Base-by-base conservation (phyloP, 1,140 invertebrate genomes). In the Diplogasteroides magnus region DNA sequence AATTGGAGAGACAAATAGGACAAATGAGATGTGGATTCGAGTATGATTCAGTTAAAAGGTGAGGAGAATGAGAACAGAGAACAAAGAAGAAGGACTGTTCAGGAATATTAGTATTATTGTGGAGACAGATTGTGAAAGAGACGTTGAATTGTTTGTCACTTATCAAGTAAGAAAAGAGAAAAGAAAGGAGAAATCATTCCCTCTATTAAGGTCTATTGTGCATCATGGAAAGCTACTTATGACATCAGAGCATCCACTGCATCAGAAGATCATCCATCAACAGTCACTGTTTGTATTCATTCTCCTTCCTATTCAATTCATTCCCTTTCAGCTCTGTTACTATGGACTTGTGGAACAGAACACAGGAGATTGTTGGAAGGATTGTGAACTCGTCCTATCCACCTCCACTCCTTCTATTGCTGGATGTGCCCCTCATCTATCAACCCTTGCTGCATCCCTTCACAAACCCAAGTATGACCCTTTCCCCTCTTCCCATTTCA, bases 291-390 rank as follows among this genome's bases (percentile, higher is more conserved):
- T 26, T 14, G 14, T 60, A 67, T n/a, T 2, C n/a, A 31, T 31
- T 11, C 14, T 25, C 13, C 26, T 14, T 32, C 25, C 63, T 25
- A 64, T 31, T 29, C 28, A 31, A n/a, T n/a, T n/a, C n/a, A n/a
- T n/a, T n/a, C 31, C 67, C 2, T 63, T 78, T 27, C 74, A 84
- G 77, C 76, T 85, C 6, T 77, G 77, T n/a, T 86, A 86, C 74
- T 85, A 84, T 72, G 85, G 85, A 13, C 56, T 85, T 19, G 83
- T 86, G 27, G 76, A 78, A 56, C 85, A 86, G 71, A 77, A 77
- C 26, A 86, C 85, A 31, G 85, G 84, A 26, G 85, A 86, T 69
- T 83, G 86, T 72, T 86, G 85, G 85, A 75, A 59, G 19, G 80
- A 86, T 69, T 80, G 80, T 28, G 82, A 84, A 66, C 27, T 86